These are phyloP conservation scores for Callosobruchus maculatus DNA, from an alignment of 2,888 invertebrate species.

Conservation along the genomic window DNA sequence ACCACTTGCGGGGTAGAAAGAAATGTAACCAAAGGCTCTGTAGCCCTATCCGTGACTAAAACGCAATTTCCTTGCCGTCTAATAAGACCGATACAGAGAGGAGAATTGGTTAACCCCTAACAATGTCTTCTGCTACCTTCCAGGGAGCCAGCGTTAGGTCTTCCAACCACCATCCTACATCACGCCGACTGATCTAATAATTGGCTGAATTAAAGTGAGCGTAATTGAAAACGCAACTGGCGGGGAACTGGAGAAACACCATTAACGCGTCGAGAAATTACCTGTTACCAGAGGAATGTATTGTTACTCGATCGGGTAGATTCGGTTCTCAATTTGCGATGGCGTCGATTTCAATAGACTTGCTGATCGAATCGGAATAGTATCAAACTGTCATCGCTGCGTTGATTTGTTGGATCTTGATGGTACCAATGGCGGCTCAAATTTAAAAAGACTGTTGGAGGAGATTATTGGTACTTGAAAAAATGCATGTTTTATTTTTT, in stretches of 20 bases:
- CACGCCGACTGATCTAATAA: neutral
- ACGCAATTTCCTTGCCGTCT: too few relatives aligned
- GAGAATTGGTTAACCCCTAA: too few relatives aligned
- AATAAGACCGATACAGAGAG: too few relatives aligned
- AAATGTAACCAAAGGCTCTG: too few relatives aligned
- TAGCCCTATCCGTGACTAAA: too few relatives aligned
- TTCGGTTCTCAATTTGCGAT: neutral
- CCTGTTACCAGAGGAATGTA: neutral
- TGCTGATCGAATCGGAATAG: neutral
- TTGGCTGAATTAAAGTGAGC: neutral
- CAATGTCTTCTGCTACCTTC: too few relatives aligned
- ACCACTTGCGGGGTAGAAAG: too few relatives aligned
- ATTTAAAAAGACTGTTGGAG: too few relatives aligned
- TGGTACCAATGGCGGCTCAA: too few relatives aligned
- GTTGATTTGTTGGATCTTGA: too few relatives aligned
- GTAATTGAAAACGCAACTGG: neutral
- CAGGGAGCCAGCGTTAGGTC: neutral
- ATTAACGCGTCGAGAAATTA: neutral
- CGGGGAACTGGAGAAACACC: too few relatives aligned
- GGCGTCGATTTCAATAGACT: neutral
- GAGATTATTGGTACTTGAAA: neutral
- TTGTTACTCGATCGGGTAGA: neutral
- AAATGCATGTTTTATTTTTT: too few relatives aligned
- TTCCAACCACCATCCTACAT: neutral
- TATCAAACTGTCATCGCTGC: neutral